Percentiles rank a stretch among this genome's conserved stretches.
These are phyloP conservation scores for Contarinia nasturtii DNA, from an alignment of 1,140 invertebrate species.

Conservation along the genomic window DNA sequence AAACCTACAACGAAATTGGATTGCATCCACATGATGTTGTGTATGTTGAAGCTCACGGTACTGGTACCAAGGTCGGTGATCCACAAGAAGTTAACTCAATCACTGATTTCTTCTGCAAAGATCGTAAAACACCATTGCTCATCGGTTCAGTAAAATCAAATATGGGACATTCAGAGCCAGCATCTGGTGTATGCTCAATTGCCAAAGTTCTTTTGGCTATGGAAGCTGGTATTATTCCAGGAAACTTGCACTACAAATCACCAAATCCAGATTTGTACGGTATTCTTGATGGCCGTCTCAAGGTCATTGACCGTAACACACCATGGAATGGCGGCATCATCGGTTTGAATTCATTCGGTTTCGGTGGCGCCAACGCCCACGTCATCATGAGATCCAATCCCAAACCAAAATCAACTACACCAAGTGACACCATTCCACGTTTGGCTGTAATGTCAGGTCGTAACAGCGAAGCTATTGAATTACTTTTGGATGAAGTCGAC, in stretches of 20 bases:
- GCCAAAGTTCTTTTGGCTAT: conserved; percentile 84
- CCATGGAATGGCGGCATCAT: conserved; percentile 71
- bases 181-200: conserved; percentile 75
- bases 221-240: conserved; percentile 69
- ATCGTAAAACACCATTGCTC: conserved; percentile 55
- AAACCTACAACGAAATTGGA: conserved; percentile 64
- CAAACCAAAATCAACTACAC: conserved; percentile 40
- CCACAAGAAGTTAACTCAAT: conserved; percentile 92
- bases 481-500: conserved; percentile 42
- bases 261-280: conserved; percentile 83
- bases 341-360: conserved; percentile 90
- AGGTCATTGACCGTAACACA: conserved; percentile 64
- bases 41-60: conserved; percentile 93
- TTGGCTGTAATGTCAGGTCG: conserved; percentile 65
- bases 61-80: conserved; percentile 87
- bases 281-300: conserved; percentile 63
- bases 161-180: conserved; percentile 93
- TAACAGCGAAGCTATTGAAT: conserved; percentile 59
- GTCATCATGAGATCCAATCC: conserved; percentile 62
- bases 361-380: conserved; percentile 93
- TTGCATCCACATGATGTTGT: conserved; percentile 61
- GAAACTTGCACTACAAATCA: conserved; percentile 71
- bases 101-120: conserved; percentile 76
- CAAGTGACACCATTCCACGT: conserved; percentile 36
- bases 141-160: conserved; percentile 95